These are phyloP conservation scores for Terrapene triunguis DNA, from an alignment of 2,113 vertebrate species.

Conservation along the genomic window DNA sequence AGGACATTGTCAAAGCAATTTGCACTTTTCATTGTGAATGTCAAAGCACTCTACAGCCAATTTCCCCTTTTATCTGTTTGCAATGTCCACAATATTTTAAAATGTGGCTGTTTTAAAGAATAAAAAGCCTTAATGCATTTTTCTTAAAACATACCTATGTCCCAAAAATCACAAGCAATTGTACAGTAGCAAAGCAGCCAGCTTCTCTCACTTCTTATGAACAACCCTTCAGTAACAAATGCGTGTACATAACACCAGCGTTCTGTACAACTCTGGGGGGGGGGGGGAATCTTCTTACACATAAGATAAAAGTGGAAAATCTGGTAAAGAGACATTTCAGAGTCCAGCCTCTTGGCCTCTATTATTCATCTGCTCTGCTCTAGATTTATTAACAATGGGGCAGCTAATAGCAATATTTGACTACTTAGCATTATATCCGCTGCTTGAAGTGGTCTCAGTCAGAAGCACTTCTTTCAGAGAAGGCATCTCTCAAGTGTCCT, in stretches of 20 bases:
- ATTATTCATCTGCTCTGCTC: not conserved
- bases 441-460: not conserved
- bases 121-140: rapidly evolving
- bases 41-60: not conserved
- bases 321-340: not conserved
- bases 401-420: not conserved
- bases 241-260: not conserved
- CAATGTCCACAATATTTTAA: not conserved
- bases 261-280: not conserved
- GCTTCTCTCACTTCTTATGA: not conserved
- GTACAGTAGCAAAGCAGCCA: not conserved
- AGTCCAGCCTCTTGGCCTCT: not conserved
- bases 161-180: not conserved
- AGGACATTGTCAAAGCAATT: not conserved
- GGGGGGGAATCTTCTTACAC: not conserved
- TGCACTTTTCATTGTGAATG: not conserved
- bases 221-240: not conserved
- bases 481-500: not conserved
- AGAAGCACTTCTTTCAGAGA: not conserved
- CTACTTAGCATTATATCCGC: not conserved
- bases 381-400: not conserved
- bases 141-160: not conserved
- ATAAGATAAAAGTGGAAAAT: not conserved
- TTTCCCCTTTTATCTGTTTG: not conserved
- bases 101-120: not conserved